Evolutionary conservation across 2,113 vertebrate species (phyloP).

Genomic region (Burhinus oedicnemus): DNA sequence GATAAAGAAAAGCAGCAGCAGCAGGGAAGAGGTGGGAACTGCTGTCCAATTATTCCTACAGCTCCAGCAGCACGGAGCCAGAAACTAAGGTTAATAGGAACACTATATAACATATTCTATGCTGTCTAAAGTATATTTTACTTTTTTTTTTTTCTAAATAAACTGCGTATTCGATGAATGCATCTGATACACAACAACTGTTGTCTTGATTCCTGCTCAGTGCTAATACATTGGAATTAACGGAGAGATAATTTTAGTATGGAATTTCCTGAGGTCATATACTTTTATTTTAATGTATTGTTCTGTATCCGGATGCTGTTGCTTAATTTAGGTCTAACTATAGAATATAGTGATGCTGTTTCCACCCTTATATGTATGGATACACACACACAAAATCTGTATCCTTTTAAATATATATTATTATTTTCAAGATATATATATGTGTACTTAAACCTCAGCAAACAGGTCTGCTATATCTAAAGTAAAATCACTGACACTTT

Average conservation of each 20-base stretch:
- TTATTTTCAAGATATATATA: not conserved
- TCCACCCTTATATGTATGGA: not conserved
- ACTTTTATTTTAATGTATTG: constrained; percentile 44
- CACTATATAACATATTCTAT: not conserved
- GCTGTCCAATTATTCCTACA: not conserved
- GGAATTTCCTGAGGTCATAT: constrained; percentile 21
- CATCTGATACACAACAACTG: not conserved
- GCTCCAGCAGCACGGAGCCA: not conserved
- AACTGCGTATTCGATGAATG: not conserved
- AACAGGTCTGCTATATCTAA: not conserved
- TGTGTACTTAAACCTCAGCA: not conserved
- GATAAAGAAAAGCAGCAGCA: not conserved
- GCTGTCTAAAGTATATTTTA: not conserved
- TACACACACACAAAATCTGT: not conserved
- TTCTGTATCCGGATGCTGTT: not conserved
- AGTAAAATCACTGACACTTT: not conserved
- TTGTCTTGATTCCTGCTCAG: not conserved
- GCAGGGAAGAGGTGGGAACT: not conserved
- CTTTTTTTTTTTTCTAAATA: not conserved
- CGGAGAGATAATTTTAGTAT: constrained; percentile 17
- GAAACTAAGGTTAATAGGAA: not conserved
- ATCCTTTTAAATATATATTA: not conserved
- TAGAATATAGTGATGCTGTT: not conserved
- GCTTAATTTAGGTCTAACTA: not conserved
- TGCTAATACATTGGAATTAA: not conserved